Base-by-base conservation (phyloP, 2,888 invertebrate genomes). In the Ophion obscuratus region DNA sequence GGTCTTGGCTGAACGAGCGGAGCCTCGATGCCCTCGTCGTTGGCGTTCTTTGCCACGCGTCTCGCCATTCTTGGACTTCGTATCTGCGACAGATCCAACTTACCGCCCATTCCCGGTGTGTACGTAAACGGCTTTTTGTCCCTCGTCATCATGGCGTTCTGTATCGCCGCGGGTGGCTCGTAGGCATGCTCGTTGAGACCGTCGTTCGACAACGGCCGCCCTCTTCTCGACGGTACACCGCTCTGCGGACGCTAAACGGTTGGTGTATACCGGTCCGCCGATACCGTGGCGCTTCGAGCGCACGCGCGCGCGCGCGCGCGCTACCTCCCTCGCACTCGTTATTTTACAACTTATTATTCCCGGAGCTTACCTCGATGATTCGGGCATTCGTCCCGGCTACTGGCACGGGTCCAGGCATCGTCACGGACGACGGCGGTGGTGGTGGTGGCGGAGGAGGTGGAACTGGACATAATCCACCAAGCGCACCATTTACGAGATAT, bases 101-200 rank as follows among this genome's bases (percentile, higher is more conserved):
- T 94, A 3, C 94, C 94, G 4, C 94, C 94, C 88, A 98, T 98
- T 24, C 98, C 98, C 1, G 98, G 98, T 24, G 98, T 98, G 94
- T 99, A 99, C n/a, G 98, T 98, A 94, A 99, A 99, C 14, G 98
- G 98, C 92, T 98, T 98, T 94, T 98, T 99, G 94, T 98, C 98
- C 94, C 98, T 98, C 91, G 97, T 98, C 97, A 98, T 97, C 98
- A 98, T 98, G 53, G 98, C 98, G 94, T 98, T 98, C 93, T 98
- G 98, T 82, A 98, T 97, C 90, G 98, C 98, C 88, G 97, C 97
- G 87, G 98, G 98, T 66, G 98, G 98, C 92, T 97, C 97, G 89
- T 93, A 93, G 5, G 82, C 81, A 57, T 90, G 89, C 4, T 53
- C 70, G 53, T 17, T 17, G 53, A 53, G 14, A 53, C 24, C 47